Evolutionary conservation across 2,113 vertebrate species (phyloP), one percentile per base, ranked within the genome.

Genomic region (Channa argus): DNA sequence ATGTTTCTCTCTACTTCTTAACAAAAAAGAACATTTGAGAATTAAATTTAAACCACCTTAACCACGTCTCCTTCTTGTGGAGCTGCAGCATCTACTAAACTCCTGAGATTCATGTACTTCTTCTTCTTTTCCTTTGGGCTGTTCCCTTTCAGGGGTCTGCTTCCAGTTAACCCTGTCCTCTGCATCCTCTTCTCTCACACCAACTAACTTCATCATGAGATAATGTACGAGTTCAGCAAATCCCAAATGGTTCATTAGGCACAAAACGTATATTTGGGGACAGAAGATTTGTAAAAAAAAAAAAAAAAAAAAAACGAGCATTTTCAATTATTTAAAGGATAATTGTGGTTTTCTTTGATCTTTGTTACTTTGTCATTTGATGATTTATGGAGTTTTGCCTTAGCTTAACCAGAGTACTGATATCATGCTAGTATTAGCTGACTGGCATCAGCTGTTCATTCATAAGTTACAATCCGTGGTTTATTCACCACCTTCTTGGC

Each of bases 401-500:
- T 15, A 4, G 11, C 15, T 65, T 45, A 43, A 15, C n/a, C 13
- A 1, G 9, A 43, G 61, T 8, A 9, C 37, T 13, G 10, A 44
- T 5, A 45, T 43, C 45, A 14, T 1, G 1, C 47, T 44, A 15
- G 13, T 47, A 51, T 60, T 51, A 43, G 13, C 24, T 43, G 46
- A 71, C 10, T 71, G 47, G 44, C 54, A 58, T 38, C 58, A 37
- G 15, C 45, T 3, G 41, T 36, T 10, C n/a, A 54, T 62, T 62
- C 24, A 15, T n/a, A 24, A 8, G 3, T 45, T 59, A 45, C 2
- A 38, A 15, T 34, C 45, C 33, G 0, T 5, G 36, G 36, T 24
- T 59, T 54, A 44, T 61, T 61, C 56, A 59, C 59, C 44, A n/a
- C 12, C 15, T 41, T 11, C 13, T n/a, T 44, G 15, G 39, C 50